Evolutionary conservation across 2,888 invertebrate genomes (phyloP), one percentile per base, ranked within the genome.

Genomic region (Metellina segmentata): DNA sequence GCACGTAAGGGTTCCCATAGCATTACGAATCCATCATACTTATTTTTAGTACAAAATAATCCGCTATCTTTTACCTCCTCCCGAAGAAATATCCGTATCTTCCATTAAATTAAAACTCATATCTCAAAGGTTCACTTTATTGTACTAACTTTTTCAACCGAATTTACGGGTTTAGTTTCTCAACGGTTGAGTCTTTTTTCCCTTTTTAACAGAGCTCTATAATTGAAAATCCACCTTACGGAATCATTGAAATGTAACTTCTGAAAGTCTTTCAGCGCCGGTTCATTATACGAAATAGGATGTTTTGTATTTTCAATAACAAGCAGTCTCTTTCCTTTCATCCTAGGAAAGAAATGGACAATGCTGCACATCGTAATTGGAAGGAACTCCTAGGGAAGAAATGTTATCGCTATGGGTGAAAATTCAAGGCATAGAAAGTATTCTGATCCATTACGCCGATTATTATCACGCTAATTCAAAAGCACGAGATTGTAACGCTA

Each of bases 241-340:
- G 19, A 79, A 20, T 20, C 79, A 79, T 53, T 53, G 52, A 79
- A 53, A 53, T 53, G 19, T 6, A 77, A 79, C 52, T 79, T 79
- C 20, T 20, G 53, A 53, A 52, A 79, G 34, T 11, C 53, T 11
- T 34, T 79, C 53, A 61, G 13, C 16, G 13, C 6, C 61, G 7
- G 53, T 53, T 79, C 61, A 79, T 79, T 79, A 79, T 52, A 20
- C 19, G 53, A 53, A 20, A 53, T 19, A 16, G 61, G 11, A 61
- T 61, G 61, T 61, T 61, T 61, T 61, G 61, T 61, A 61, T 16
- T 61, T 61, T 61, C 61, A 61, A 61, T 61, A 61, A 61, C 61
- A 61, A 61, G 61, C 61, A 61, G 61, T 61, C 61, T 16, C 9
- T 61, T 61, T 16, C 61, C 11, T 61, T 61, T 61, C 61, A 61